Base-by-base conservation (phyloP, 2,113 vertebrate genomes). In the Apteryx owenii region DNA sequence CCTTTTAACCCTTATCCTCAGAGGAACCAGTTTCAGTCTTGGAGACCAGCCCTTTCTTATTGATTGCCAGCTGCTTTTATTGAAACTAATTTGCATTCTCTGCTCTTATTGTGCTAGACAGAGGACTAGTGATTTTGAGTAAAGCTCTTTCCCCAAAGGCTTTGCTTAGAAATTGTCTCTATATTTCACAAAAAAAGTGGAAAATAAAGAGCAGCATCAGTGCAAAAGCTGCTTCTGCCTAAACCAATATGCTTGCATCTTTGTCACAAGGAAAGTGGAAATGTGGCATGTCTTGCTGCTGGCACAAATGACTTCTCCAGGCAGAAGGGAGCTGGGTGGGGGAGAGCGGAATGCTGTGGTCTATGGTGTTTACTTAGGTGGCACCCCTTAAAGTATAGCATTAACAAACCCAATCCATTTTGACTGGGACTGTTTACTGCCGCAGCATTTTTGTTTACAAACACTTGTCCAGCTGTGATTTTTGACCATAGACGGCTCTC, bases 31-130 rank as follows among this genome's bases (percentile, higher is more conserved):
- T 93, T 88, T 88, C 95, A 91, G 78, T 86, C 62, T 92, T 88
- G 54, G 85, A 95, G 83, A 87, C 89, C 28, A 80, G 66, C 76
- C 91, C 79, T 93, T 92, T 85, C 81, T 60, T 97, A 95, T 90
- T 97, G 96, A 97, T 96, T 97, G 95, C 94, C 95, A 96, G 66
- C 62, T 90, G 88, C 94, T 97, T 97, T 97, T 93, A 96, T 90
- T 87, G 69, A 88, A 95, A 93, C 94, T 97, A 60, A 97, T 98
- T 96, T 97, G 90, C 96, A 97, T 98, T 98, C 96, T 91, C 92
- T 93, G 75, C 83, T 97, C 72, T 97, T 93, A 93, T 87, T 96
- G 94, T 96, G 96, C 93, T 88, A 96, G 93, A 95, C 96, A 96
- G 93, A 96, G 65, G 89, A 94, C 91, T 92, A 95, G 81, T 97